Conservation (phyloP, 2,113 vertebrate genomes). For the Silurus glanis region DNA sequence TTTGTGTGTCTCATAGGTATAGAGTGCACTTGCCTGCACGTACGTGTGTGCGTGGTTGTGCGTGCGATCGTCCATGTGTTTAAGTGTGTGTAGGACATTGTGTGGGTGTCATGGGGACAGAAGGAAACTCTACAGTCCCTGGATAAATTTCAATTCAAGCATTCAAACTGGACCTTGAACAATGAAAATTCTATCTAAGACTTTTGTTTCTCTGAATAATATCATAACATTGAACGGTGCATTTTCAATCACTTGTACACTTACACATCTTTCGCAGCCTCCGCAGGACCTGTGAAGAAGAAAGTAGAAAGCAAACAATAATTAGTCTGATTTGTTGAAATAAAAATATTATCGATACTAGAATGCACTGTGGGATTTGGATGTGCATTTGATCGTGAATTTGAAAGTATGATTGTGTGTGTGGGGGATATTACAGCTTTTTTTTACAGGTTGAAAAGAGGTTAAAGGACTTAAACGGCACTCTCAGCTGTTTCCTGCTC, state of each 20-base stretch:
- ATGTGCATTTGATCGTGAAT: neutral
- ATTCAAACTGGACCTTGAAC: neutral
- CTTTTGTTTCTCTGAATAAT: neutral
- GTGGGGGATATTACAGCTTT: neutral
- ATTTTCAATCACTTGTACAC: constrained; percentile 61
- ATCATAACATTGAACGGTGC: neutral
- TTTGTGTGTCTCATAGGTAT: neutral
- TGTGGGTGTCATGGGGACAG: neutral
- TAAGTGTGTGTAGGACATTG: neutral
- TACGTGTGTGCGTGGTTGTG: neutral
- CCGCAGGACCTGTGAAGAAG: constrained; percentile 78
- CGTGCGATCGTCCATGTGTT: neutral
- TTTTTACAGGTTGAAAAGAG: neutral
- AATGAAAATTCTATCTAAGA: neutral
- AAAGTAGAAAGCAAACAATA: constrained; percentile 37
- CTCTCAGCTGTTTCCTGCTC: neutral
- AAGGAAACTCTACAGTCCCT: neutral
- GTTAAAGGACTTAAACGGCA: neutral
- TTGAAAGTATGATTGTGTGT: neutral
- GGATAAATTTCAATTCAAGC: neutral
- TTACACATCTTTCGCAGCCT: constrained; percentile 89
- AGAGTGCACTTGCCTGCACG: neutral
- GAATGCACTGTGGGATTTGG: neutral
- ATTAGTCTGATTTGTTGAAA: constrained; percentile 10
- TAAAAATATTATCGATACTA: neutral